Evolutionary conservation across 2,888 invertebrate species (phyloP).

Genomic region (Pelosia muscerda): DNA sequence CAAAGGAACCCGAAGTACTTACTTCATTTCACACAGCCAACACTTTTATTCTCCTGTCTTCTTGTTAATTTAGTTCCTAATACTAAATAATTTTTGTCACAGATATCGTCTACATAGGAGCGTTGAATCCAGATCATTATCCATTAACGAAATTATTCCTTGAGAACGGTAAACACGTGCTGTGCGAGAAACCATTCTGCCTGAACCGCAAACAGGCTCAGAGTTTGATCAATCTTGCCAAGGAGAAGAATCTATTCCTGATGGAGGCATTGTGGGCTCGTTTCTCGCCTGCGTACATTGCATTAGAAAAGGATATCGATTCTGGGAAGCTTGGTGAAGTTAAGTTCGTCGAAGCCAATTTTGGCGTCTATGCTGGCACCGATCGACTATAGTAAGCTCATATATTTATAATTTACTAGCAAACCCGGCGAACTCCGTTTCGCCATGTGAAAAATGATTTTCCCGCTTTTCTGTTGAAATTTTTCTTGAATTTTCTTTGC

Average conservation of each 20-base stretch:
- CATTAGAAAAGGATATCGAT: conserved; percentile 89
- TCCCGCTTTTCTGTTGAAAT: too few species aligned
- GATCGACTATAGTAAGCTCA: conserved; percentile 65
- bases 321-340: conserved; percentile 90
- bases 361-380: conserved; percentile 85
- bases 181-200: conserved; percentile 96
- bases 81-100: conserved; percentile 43
- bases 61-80: too few species aligned
- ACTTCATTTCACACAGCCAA: too few species aligned
- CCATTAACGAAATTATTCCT: conserved; percentile 91
- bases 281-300: conserved; percentile 92
- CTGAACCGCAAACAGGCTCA: conserved; percentile 92
- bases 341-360: conserved; percentile 88
- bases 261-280: conserved; percentile 98
- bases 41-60: too few species aligned
- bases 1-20: too few species aligned
- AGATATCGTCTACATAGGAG: conserved; percentile 96
- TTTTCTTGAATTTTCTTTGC: too few species aligned
- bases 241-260: conserved; percentile 90
- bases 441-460: too few species aligned
- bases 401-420: too few species aligned
- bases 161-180: conserved; percentile 93
- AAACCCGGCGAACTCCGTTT: too few species aligned
- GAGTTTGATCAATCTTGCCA: conserved; percentile 90
- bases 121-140: conserved; percentile 91